phyloP scores from a whole-genome alignment of 1,140 invertebrate species.

The Drosophila varians region DNA sequence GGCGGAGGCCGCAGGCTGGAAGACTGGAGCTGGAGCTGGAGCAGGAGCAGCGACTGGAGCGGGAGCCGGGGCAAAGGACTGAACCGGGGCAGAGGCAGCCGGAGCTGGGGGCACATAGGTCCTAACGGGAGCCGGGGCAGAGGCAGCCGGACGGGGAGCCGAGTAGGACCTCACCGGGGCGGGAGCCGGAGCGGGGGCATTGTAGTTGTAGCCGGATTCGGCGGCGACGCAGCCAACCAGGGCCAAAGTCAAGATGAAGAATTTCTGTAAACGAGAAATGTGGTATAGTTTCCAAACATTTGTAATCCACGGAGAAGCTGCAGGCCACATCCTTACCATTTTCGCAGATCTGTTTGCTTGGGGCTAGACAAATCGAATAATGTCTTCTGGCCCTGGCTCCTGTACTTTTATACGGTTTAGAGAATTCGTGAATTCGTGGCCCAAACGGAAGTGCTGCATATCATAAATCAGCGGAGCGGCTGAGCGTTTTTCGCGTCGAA shows the following conservation, averaged over 20 bases:
- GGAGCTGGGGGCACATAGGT: constrained; percentile 21
- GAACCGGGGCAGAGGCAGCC: constrained; percentile 32
- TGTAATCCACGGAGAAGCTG: constrained; percentile 1
- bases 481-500: constrained; percentile 41
- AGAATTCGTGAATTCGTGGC: constrained; percentile 17
- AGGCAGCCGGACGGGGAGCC: constrained; percentile 14
- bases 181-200: constrained; percentile 44
- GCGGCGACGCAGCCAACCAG: constrained; percentile 57
- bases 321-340: constrained; percentile 54
- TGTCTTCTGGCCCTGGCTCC: constrained; percentile 35
- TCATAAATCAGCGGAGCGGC: constrained; percentile 63
- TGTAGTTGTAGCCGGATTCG: constrained; percentile 67
- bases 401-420: constrained; percentile 63
- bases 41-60: constrained; percentile 48
- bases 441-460: constrained; percentile 66
- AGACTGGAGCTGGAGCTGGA: constrained; percentile 50
- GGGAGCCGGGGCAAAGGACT: constrained; percentile 34
- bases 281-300: background rate
- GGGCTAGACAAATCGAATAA: constrained; percentile 60
- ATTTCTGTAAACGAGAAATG: constrained; percentile 36
- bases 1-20: constrained; percentile 44
- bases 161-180: background rate
- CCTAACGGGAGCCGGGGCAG: constrained; percentile 36
- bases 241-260: constrained; percentile 59
- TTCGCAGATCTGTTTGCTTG: constrained; percentile 52